A percentile compares a stretch with the other conserved stretches of the same genome.
Evolutionary conservation across 2,113 vertebrate species (phyloP).

Genomic region (Pristiophorus japonicus): DNA sequence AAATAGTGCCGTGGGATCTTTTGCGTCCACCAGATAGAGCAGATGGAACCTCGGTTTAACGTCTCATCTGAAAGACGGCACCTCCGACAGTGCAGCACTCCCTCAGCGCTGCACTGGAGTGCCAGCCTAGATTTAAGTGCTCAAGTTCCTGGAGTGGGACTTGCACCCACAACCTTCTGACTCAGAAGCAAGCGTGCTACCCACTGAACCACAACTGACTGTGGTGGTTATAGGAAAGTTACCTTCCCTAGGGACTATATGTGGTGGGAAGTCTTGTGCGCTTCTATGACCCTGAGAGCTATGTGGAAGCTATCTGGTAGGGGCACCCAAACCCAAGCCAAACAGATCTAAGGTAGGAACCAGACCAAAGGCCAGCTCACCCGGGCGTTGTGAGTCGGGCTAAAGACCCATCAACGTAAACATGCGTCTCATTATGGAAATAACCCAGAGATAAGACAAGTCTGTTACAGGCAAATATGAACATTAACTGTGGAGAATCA

Average conservation of each 20-base stretch:
- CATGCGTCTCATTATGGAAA: not conserved
- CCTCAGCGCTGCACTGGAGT: no score
- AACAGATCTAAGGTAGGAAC: not conserved
- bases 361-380: not conserved
- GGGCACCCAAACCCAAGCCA: not conserved
- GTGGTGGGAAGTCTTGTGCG: not conserved
- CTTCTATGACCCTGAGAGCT: not conserved
- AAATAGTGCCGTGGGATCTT: no score
- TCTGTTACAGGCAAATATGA: not conserved
- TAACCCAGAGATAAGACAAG: not conserved
- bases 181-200: no score
- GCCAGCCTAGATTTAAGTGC: no score
- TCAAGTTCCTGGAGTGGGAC: no score
- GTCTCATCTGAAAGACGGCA: no score
- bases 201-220: no score
- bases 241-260: not conserved
- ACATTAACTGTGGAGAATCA: not conserved
- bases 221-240: not conserved
- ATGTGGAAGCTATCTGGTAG: not conserved
- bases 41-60: no score
- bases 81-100: no score
- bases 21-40: no score
- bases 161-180: no score
- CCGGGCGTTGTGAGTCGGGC: not conserved
- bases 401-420: not conserved